Evolutionary conservation across 2,113 vertebrate species (phyloP), one percentile per base, ranked within the genome.

Genomic region (Chaetorhynchus papuensis): DNA sequence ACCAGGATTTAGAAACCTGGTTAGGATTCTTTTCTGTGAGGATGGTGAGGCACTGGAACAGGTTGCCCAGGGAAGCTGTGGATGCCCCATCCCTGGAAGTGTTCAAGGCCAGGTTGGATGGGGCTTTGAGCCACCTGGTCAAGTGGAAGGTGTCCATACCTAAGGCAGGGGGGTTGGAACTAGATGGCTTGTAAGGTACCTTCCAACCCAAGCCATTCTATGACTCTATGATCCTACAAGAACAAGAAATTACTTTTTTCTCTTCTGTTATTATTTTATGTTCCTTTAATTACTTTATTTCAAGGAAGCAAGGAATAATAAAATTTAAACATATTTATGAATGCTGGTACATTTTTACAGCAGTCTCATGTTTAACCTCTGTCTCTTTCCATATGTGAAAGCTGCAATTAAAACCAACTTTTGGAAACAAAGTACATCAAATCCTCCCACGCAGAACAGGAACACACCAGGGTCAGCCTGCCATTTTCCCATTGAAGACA

Each of bases 391-490:
- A 5, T 11, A 60, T 3, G 15, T 60, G n/a, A 76, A 79, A 91
- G 12, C 10, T 76, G 59, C 50, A 84, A n/a, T 16, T 87, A 83
- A 22, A 82, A 56, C 33, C 61, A 76, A 9, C 37, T 41, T 68
- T 13, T 71, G 63, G 63, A 79, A 89, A 74, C 21, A 64, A 8
- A 44, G 54, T 77, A 63, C 47, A 76, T 30, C 2, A 6, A 89
- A 54, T 75, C 39, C n/a, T 76, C 45, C 17, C 45, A 47, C 0
- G 0, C 23, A 76, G 50, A 79, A 39, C 0, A 5, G 74, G 83
- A 94, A 39, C 11, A 15, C 47, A 60, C 20, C 31, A 71, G 26
- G 53, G 65, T 71, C 57, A 76, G 42, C 33, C 47, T 90, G 70
- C 26, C 33, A 11, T 60, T 69, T 74, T 72, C 84, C 53, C 50